Evolutionary conservation across 2,888 invertebrate species (phyloP).

Genomic region (Megastigmus dorsalis): DNA sequence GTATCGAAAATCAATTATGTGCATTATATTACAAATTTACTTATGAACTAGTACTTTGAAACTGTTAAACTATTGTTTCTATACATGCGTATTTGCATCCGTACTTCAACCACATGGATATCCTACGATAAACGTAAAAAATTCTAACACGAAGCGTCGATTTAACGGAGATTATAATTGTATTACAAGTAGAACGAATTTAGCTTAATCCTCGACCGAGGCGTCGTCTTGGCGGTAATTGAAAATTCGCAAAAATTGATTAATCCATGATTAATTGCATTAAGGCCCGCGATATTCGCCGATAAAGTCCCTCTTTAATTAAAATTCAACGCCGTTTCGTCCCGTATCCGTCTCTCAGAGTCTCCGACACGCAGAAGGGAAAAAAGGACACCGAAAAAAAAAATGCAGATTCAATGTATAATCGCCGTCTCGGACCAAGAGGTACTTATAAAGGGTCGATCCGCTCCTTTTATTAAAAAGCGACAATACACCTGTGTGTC

Average conservation of each 20-base stretch:
- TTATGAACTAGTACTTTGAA: no score
- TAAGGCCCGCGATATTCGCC: no score
- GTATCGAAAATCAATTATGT: no score
- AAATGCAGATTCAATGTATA: neutral
- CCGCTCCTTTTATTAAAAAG: constrained; percentile 22
- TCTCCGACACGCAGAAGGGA: neutral
- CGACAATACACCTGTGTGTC: constrained; percentile 39
- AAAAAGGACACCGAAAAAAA: neutral
- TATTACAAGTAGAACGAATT: no score
- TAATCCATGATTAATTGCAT: constrained; percentile 18
- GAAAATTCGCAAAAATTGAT: constrained; percentile 30
- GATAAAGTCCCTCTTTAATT: constrained; percentile 31
- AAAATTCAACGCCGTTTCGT: constrained; percentile 31
- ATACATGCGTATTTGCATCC: neutral
- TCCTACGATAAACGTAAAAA: neutral
- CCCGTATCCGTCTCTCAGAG: neutral
- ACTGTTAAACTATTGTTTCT: neutral
- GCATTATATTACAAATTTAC: no score
- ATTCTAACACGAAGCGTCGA: no score
- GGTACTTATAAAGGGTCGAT: neutral
- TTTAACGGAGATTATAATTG: no score
- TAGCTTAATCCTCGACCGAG: no score
- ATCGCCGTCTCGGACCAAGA: neutral
- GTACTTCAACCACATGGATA: neutral
- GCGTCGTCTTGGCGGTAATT: neutral